Conservation (phyloP, 2,797 vertebrate species). For the Manis javanica region DNA sequence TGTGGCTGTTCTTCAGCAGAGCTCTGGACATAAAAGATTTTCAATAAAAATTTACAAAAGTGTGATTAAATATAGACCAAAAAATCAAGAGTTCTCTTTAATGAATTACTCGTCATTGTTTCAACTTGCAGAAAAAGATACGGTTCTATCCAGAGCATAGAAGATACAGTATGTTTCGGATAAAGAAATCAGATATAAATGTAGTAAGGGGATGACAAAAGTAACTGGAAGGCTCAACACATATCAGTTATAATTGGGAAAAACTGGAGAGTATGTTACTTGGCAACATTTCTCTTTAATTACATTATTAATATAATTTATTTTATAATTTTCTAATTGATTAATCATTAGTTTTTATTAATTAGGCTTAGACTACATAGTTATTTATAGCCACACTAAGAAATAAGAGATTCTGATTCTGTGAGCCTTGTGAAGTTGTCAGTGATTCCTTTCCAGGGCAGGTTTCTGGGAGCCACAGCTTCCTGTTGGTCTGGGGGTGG, state of each 20-base stretch:
- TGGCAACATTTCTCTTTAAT: neutral
- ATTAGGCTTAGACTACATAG: neutral
- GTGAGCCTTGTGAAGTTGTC: neutral
- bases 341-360: too few relatives aligned
- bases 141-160: neutral
- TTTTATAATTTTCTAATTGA: too few relatives aligned
- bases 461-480: neutral
- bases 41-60: neutral
- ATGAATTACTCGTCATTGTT: neutral
- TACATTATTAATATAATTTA: too few relatives aligned
- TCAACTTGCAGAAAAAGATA: neutral
- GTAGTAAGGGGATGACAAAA: neutral
- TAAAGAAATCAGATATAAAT: neutral
- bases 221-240: neutral
- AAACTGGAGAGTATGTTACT: neutral
- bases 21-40: neutral
- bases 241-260: neutral
- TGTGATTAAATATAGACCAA: neutral
- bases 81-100: neutral
- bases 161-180: neutral
- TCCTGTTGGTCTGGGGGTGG: neutral
- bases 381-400: conserved; percentile 23
- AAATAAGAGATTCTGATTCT: neutral
- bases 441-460: neutral
- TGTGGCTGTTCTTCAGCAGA: neutral